Percentiles rank a stretch among this genome's conserved stretches.
phyloP scores from a whole-genome alignment of 2,113 vertebrate genomes.

The Diphyllodes magnificus region DNA sequence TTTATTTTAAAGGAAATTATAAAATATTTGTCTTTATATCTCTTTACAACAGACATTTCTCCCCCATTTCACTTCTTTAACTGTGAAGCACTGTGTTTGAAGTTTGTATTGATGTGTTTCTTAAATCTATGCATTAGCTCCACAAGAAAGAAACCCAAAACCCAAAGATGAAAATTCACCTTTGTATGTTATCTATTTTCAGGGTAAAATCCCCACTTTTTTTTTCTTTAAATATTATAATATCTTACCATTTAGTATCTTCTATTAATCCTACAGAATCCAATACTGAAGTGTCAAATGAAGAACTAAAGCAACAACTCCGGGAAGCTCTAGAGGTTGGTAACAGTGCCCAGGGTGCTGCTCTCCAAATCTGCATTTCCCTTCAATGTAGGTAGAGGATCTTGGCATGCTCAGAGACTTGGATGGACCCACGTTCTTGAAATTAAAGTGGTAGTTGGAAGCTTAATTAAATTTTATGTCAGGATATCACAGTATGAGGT shows the following conservation, averaged over 20 bases:
- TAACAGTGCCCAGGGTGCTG: background rate
- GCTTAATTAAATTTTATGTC: background rate
- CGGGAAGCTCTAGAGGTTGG: slow-evolving; percentile 79
- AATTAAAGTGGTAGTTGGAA: background rate
- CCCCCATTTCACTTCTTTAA: background rate
- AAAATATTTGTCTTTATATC: background rate
- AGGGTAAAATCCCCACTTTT: background rate
- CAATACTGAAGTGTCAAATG: slow-evolving; percentile 68
- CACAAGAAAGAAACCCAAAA: background rate
- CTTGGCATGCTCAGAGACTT: background rate
- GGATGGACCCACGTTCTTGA: background rate
- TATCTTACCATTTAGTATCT: background rate
- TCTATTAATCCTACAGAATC: slow-evolving; percentile 56
- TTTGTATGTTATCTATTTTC: background rate
- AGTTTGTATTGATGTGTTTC: background rate
- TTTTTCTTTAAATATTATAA: background rate
- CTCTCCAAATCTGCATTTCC: background rate
- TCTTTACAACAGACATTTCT: background rate
- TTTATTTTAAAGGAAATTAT: background rate
- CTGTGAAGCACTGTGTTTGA: background rate
- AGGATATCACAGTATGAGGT: background rate
- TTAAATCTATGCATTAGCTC: background rate
- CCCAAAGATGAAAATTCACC: background rate
- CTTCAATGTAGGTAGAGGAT: background rate
- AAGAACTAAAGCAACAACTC: slow-evolving; percentile 74